These are phyloP conservation scores for Trypoxylus dichotomus DNA, from an alignment of 1,140 invertebrate genomes.

Conservation along the genomic window DNA sequence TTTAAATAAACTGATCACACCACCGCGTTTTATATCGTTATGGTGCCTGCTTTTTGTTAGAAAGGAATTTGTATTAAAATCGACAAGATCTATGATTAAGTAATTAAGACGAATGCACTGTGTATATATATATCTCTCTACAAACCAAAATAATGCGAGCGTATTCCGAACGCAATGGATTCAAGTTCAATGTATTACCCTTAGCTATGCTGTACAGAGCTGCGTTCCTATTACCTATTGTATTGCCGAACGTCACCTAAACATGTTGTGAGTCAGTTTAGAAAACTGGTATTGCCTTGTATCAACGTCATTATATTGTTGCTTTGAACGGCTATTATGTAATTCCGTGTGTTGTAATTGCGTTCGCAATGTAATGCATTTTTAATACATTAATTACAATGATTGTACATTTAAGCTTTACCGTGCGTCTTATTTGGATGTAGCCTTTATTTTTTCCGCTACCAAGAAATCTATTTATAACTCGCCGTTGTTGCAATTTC, in stretches of 20 bases:
- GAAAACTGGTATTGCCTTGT: conserved; percentile 6
- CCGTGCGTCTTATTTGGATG: not conserved
- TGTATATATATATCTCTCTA: too few species aligned
- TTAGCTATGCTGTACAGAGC: not conserved
- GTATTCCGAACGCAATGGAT: not conserved
- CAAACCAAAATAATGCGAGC: not conserved
- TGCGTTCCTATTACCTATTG: not conserved
- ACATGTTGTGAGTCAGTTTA: not conserved
- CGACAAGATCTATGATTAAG: too few species aligned
- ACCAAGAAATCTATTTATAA: not conserved
- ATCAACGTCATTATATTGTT: not conserved
- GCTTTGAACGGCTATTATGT: conserved; percentile 2
- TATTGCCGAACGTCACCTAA: not conserved
- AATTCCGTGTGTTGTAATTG: not conserved
- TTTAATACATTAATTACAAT: conserved; percentile 4
- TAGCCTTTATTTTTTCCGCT: not conserved
- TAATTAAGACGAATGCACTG: too few species aligned
- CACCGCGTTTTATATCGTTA: too few species aligned
- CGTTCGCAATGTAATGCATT: not conserved
- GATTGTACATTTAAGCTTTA: not conserved
- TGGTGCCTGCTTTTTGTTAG: too few species aligned
- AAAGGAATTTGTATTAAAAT: too few species aligned
- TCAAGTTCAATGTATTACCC: conserved; percentile 7
- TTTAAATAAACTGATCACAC: too few species aligned
- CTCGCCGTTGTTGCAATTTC: not conserved